Evolutionary conservation across 2,113 vertebrate species (phyloP), one percentile per base, ranked within the genome.

Genomic region (Hassar affinis): DNA sequence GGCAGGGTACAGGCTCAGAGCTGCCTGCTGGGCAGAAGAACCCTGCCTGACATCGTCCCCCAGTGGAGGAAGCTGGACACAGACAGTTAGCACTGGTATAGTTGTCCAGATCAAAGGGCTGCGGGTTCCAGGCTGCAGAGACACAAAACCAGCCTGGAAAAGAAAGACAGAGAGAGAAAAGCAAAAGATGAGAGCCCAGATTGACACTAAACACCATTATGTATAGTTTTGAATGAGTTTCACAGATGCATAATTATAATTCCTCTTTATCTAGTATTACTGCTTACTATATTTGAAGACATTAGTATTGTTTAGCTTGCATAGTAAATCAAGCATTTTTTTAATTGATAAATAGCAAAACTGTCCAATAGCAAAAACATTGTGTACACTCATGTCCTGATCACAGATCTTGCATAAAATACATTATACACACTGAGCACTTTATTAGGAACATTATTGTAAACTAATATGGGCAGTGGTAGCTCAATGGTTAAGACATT

Each of bases 71-170:
- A 78, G 96, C 97, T 1, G 97, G 97, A 69, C 97, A 98, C 27
- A 98, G 94, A 88, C 97, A 99, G 90, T 97, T 97, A 66, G 95
- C 91, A 6, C 86, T 98, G 87, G 97, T 99, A 89, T 98, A 98
- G 89, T 98, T 98, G 90, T 99, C 97, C 87, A 98, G 92, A 89
- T 99, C 96, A 54, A 98, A 99, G 2, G 98, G 97, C 62, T 92
- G 95, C 0, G 96, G 92, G 3, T 94, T 97, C 97, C 97, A 98
- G 0, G 96, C 96, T 66, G 96, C 96, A 0, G 93, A 97, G 83
- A 98, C 91, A 79, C 97, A 99, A 91, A 98, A 98, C 98, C 97
- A 98, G 59, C 97, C 97, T 98, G 90, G 38, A 81, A 8, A 38
- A 81, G 38, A 83, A 59, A n/a, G 0, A 45, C 3, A 82, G 45